phyloP scores from a whole-genome alignment of 2,113 vertebrate species.

The Hymenochirus boettgeri region DNA sequence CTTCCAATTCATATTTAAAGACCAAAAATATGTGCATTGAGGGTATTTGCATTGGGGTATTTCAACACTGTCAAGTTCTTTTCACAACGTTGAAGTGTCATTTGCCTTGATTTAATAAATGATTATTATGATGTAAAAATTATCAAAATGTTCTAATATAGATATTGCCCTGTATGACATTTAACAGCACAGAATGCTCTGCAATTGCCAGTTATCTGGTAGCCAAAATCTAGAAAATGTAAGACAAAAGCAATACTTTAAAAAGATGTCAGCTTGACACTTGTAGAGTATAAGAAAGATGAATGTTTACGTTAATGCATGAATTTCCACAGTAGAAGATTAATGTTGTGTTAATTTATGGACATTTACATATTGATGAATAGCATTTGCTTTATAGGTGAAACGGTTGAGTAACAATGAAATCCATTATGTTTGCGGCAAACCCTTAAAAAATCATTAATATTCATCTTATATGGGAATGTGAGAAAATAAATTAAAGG shows the following conservation, averaged over 20 bases:
- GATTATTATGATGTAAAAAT: no score
- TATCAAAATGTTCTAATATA: not conserved
- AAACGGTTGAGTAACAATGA: slow-evolving; percentile 61
- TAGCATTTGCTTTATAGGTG: slow-evolving; percentile 59
- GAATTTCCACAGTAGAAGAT: slow-evolving; percentile 62
- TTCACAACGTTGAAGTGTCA: no score
- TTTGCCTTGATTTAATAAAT: no score
- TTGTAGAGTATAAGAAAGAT: slow-evolving; percentile 58
- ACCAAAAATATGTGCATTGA: no score
- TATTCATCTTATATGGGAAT: no score
- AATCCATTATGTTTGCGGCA: slow-evolving; percentile 60
- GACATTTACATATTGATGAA: slow-evolving; percentile 64
- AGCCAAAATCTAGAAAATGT: slow-evolving; percentile 53
- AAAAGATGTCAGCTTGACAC: slow-evolving; percentile 53
- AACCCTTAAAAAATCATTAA: slow-evolving; percentile 48
- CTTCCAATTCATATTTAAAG: no score
- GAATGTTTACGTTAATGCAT: slow-evolving; percentile 63
- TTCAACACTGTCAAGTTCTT: no score
- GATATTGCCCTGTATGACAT: slow-evolving; percentile 36
- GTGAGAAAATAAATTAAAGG: no score
- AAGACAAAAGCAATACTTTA: slow-evolving; percentile 49
- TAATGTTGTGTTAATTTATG: slow-evolving; percentile 64
- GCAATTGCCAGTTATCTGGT: slow-evolving; percentile 51
- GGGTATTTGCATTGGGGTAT: no score
- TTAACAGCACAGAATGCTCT: slow-evolving; percentile 46